phyloP scores from a whole-genome alignment of 2,797 vertebrate genomes.

The Nyctibius grandis region DNA sequence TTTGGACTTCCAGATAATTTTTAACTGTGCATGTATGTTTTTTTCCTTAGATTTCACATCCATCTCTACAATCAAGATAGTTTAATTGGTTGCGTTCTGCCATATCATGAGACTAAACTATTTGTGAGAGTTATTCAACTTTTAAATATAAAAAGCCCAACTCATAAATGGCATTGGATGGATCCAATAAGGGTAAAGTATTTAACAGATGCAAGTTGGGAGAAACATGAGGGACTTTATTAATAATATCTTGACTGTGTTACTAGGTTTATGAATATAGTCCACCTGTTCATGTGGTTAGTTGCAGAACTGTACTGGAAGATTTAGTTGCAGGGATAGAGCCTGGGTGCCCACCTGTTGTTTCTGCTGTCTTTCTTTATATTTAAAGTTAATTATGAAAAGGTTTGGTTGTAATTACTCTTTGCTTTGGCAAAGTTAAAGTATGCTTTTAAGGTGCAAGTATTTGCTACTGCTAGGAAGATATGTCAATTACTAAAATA shows the following conservation, averaged over 20 bases:
- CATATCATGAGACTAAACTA: conserved; percentile 91
- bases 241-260: not conserved
- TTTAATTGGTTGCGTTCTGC: conserved; percentile 87
- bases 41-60: conserved; percentile 85
- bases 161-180: conserved; percentile 92
- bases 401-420: not conserved
- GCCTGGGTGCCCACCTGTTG: not conserved
- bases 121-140: conserved; percentile 93
- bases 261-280: not conserved
- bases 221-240: not conserved
- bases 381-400: not conserved
- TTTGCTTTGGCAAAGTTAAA: not conserved
- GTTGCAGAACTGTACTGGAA: not conserved
- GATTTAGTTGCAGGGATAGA: not conserved
- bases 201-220: not conserved
- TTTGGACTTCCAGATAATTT: not conserved
- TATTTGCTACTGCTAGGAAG: not conserved
- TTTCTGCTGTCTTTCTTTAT: not conserved
- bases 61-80: conserved; percentile 91
- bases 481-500: not conserved
- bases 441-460: not conserved
- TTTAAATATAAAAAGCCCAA: conserved; percentile 81
- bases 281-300: not conserved
- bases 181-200: conserved; percentile 83
- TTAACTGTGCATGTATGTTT: not conserved